Evolutionary conservation across 2,113 vertebrate genomes (phyloP), one percentile per base, ranked within the genome.

Genomic region (Verasper variegatus): DNA sequence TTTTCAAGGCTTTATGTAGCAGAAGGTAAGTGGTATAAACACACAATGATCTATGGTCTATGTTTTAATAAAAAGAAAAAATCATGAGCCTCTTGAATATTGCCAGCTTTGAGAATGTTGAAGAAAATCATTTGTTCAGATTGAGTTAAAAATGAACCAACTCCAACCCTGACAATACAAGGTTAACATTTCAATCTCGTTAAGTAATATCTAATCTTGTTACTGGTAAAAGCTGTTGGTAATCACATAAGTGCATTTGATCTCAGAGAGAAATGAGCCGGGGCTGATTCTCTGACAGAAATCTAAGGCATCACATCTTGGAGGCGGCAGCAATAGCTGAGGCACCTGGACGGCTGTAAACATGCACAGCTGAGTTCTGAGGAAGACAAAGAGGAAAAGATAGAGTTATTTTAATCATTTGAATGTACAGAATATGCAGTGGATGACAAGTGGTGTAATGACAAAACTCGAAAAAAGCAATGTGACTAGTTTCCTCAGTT

Each of bases 281-380:
- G 15, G 1, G 45, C 15, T 31, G 15, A 13, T 12, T 20, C 18
- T n/a, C 11, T 1, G 2, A 45, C n/a, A 60, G 45, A 66, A 0
- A 20, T 59, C 57, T 11, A 57, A 76, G 45, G 70, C 68, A 51
- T 94, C 72, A 95, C 84, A 94, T 95, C 85, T 95, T 95, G 15
- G 94, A 94, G 52, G 92, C 42, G 0, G 92, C 82, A 0, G 86
- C 59, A 2, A 94, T 4, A 27, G 92, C 69, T 0, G 92, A 88
- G 0, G 88, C 76, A 72, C 90, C 92, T 63, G 92, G 88, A 57
- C 85, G 90, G 65, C 69, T 89, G 83, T 94, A 95, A 24, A 94
- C 89, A 2, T 58, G 93, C 10, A 91, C 40, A 0, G 37, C 5
- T 0, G 82, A 5, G 21, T 83, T 91, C 94, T 95, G 74, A n/a